A percentile compares a stretch with the other conserved stretches of the same genome.
phyloP scores from a whole-genome alignment of 1,140 invertebrate genomes.

The Papilio polyxenes region DNA sequence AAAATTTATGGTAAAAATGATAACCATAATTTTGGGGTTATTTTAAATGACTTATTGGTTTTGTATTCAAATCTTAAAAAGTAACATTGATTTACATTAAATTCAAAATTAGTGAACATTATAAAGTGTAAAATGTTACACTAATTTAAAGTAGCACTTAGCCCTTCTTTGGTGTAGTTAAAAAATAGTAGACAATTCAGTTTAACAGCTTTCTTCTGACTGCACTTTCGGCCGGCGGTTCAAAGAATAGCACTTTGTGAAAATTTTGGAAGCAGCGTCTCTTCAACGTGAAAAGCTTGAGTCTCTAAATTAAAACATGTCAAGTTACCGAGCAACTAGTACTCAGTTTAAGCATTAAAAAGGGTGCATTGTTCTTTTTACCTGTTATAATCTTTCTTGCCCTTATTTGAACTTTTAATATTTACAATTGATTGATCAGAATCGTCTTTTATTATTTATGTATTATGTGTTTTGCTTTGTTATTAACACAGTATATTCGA shows the following conservation, averaged over 20 bases:
- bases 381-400: background rate
- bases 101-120: background rate
- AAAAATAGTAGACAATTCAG: conserved; percentile 16
- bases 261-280: conserved; percentile 10
- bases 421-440: background rate
- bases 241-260: conserved; percentile 22
- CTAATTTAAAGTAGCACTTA: conserved; percentile 14
- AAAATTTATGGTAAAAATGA: too few relatives aligned
- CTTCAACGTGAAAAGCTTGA: conserved; percentile 23
- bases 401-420: background rate
- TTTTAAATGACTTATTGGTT: too few relatives aligned
- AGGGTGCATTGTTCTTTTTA: background rate
- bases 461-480: too few relatives aligned
- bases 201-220: conserved; percentile 15
- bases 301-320: conserved; percentile 23
- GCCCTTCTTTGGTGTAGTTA: background rate
- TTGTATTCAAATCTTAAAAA: background rate
- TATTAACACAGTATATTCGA: too few relatives aligned
- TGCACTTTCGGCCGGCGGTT: background rate
- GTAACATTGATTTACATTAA: background rate
- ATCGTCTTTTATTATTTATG: background rate
- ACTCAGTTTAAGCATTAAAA: conserved; percentile 5
- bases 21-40: too few relatives aligned
- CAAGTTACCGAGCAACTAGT: conserved; percentile 8
- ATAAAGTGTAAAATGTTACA: conserved; percentile 13